Evolutionary conservation across 2,113 vertebrate species (phyloP).

Genomic region (Plecotus auritus): DNA sequence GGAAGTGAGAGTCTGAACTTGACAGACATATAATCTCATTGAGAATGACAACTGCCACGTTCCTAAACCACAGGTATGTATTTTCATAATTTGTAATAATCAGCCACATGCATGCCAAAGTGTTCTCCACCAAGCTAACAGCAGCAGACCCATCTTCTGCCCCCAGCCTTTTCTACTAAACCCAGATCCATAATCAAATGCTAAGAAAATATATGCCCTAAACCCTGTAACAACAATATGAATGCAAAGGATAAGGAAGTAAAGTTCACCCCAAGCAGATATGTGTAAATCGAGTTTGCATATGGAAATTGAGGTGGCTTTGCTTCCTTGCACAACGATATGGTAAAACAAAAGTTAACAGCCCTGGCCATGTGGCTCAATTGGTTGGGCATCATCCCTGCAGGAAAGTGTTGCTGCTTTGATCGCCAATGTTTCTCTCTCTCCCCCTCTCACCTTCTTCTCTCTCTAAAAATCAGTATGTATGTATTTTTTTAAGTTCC

Average conservation of each 20-base stretch:
- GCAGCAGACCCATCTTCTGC: neutral
- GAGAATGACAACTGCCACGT: neutral
- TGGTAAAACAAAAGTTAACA: neutral
- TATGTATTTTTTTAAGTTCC: neutral
- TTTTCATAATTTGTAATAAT: neutral
- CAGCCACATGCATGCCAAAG: neutral
- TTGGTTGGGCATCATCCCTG: neutral
- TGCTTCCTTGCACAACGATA: neutral
- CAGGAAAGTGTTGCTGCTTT: neutral
- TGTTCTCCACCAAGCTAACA: neutral
- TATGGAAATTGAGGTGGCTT: conserved; percentile 12
- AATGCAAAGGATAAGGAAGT: conserved; percentile 41
- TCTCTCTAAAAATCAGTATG: neutral
- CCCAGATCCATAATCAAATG: conserved; percentile 56
- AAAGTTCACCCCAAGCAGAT: neutral
- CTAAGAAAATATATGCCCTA: conserved; percentile 44
- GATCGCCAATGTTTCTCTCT: neutral
- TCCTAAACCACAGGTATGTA: conserved; percentile 37
- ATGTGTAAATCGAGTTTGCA: neutral
- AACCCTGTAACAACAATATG: conserved; percentile 14
- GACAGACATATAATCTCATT: conserved; percentile 11
- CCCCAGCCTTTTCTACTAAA: neutral
- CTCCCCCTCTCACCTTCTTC: neutral
- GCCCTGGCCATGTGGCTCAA: neutral
- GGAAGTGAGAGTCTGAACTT: conserved; percentile 1